phyloP scores from a whole-genome alignment of 2,113 vertebrate genomes.

The Pterocles gutturalis region DNA sequence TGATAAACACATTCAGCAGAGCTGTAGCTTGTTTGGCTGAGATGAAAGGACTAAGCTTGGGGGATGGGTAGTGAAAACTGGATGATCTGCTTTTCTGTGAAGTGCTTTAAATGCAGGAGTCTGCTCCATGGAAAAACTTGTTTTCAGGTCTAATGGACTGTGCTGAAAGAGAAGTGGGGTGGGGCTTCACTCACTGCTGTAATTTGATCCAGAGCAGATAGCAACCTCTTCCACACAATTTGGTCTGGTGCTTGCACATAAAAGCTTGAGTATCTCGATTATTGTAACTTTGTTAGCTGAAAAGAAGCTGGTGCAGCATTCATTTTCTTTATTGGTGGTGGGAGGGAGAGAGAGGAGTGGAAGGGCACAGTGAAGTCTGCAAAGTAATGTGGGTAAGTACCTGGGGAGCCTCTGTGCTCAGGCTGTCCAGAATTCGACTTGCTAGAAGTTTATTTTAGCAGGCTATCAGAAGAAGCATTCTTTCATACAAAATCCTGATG shows the following conservation, averaged over 20 bases:
- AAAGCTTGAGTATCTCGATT: constrained; percentile 80
- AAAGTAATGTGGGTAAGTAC: constrained; percentile 65
- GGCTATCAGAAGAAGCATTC: constrained; percentile 58
- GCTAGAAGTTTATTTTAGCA: constrained; percentile 71
- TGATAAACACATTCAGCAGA: constrained; percentile 90
- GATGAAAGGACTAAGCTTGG: constrained; percentile 85
- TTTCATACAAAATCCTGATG: constrained; percentile 55
- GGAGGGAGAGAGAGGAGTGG: background rate
- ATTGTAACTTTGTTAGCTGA: constrained; percentile 78
- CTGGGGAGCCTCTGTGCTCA: constrained; percentile 30
- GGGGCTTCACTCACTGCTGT: constrained; percentile 89
- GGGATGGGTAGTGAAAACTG: constrained; percentile 80
- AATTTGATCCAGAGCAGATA: constrained; percentile 94
- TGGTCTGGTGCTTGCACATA: constrained; percentile 80
- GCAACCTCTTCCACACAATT: constrained; percentile 85
- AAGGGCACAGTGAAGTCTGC: constrained; percentile 42
- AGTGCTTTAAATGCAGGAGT: constrained; percentile 86
- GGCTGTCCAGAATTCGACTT: constrained; percentile 55
- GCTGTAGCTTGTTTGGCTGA: constrained; percentile 86
- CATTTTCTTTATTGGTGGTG: constrained; percentile 64
- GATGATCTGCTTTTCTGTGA: constrained; percentile 83
- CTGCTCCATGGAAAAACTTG: constrained; percentile 89
- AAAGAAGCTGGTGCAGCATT: constrained; percentile 73
- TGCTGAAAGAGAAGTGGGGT: constrained; percentile 88
- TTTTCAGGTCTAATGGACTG: constrained; percentile 90